A percentile compares a stretch with the other conserved stretches of the same genome.
These are phyloP conservation scores for Macaca fascicularis DNA, from an alignment of 2,113 vertebrate genomes.

Conservation along the genomic window T2T-MFA8v1.1 NC_088376.1:91373001-91373500, in stretches of 20 bases:
- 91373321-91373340: not conserved
- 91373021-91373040: not conserved
- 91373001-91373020: not conserved
- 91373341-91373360: not conserved
- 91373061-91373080: not conserved
- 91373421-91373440: not conserved
- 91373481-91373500: not conserved
- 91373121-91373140: too few relatives aligned
- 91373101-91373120: too few relatives aligned
- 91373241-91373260: too few relatives aligned
- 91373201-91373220: too few relatives aligned
- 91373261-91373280: too few relatives aligned
- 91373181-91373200: too few relatives aligned
- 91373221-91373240: too few relatives aligned
- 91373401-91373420: not conserved
- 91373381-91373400: not conserved
- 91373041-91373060: not conserved
- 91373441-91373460: not conserved
- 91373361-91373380: not conserved
- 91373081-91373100: too few relatives aligned
- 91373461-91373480: not conserved
- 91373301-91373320: not conserved
- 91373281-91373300: too few relatives aligned
- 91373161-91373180: too few relatives aligned
- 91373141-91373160: too few relatives aligned